Evolutionary conservation across 2,888 invertebrate genomes (phyloP).

Genomic region (Tenthredo scrophulariae): DNA sequence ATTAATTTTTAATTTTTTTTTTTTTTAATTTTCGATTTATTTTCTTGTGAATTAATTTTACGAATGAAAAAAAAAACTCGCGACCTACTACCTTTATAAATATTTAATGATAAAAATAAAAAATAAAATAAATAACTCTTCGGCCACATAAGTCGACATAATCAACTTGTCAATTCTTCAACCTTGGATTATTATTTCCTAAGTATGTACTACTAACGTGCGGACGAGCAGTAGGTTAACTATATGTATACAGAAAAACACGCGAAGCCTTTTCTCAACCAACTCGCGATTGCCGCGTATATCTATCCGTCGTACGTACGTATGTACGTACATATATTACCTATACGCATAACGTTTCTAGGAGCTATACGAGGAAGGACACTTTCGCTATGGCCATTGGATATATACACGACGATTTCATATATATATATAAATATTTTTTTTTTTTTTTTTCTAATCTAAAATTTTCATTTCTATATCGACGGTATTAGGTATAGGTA

Average conservation of each 20-base stretch:
- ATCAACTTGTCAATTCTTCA: background rate
- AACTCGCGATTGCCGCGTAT: background rate
- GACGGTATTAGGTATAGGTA: no score
- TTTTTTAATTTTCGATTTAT: no score
- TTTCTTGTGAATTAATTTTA: no score
- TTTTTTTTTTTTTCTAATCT: no score
- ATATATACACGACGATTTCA: background rate
- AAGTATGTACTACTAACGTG: background rate
- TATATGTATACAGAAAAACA: background rate
- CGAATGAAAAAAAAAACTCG: no score
- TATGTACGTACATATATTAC: no score
- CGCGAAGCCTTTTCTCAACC: background rate
- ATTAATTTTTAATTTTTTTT: no score
- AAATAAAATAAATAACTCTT: background rate
- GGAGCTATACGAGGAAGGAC: background rate
- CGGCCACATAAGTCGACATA: background rate
- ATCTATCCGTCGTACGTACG: background rate
- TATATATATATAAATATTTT: no score
- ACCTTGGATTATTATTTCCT: constrained; percentile 4
- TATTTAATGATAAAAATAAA: background rate
- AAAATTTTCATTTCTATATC: no score
- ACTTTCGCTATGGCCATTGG: background rate
- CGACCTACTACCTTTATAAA: background rate
- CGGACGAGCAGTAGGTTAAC: background rate
- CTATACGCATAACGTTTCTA: background rate